Evolutionary conservation across 2,888 invertebrate genomes (phyloP), one percentile per base, ranked within the genome.

Genomic region (Mimachlamys varia): DNA sequence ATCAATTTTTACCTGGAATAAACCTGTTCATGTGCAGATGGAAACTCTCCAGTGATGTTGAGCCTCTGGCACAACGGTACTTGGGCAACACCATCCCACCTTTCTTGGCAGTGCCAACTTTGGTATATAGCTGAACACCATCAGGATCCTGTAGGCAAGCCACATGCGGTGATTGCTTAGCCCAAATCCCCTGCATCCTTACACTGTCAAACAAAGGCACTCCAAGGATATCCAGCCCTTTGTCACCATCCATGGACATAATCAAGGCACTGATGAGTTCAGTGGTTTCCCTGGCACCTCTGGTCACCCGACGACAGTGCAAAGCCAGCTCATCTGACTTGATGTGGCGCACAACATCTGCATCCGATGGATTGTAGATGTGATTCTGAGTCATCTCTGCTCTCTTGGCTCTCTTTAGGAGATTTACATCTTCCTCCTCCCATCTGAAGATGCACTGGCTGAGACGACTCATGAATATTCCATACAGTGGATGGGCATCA

Each of bases 21-120:
- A 94, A 94, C 58, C 93, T 89, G 89, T 90, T 89, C 90, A 94
- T 37, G 89, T 92, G 93, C 2, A 91, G 91, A 89, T 95, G 95
- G 87, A 95, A 95, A 15, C 88, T 90, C 88, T 95, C 95, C n/a
- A 95, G 90, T 0, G 94, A 94, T 0, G 93, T 93, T 0, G 94
- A 94, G 13, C 94, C 94, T 44, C 94, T 88, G 13, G 94, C 94
- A 92, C 95, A 94, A 19, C 93, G 62, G 91, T 92, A 94, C 4
- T 91, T 90, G 1, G 93, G 93, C 58, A 94, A 91, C 17, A 53
- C n/a, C 19, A 92, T 37, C 15, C 92, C 93, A 19, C 94, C 95
- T 62, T 93, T 94, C 90, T 49, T 91, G 17, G 89, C 5, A 0
- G 92, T 92, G 22, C 92, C 90, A 0, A 88, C 91, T 53, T 92